Evolutionary conservation across 2,797 vertebrate genomes (phyloP).

Genomic region (Cheirogaleus major): DNA sequence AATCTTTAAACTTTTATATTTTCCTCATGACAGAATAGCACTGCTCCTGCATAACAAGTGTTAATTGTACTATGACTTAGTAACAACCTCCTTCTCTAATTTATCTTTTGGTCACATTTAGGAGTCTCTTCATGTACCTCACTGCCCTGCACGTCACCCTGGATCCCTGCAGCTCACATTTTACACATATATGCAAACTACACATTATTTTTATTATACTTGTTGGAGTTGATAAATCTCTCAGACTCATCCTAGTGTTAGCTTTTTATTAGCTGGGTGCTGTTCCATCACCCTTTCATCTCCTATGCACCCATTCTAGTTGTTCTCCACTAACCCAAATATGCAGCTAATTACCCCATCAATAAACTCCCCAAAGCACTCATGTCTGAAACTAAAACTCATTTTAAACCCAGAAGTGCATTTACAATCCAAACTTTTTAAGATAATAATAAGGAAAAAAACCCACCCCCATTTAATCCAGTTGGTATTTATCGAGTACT

Average conservation of each 20-base stretch:
- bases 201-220: neutral
- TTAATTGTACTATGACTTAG: neutral
- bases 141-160: no score
- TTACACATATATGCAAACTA: neutral
- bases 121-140: neutral
- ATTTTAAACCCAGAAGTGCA: neutral
- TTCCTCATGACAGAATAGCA: neutral
- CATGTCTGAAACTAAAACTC: slow-evolving; percentile 2
- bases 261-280: neutral
- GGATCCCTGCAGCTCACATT: neutral
- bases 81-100: neutral
- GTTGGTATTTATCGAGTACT: neutral
- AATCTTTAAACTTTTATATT: neutral
- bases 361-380: neutral
- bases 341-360: neutral
- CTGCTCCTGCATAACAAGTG: neutral
- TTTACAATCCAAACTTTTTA: slow-evolving; percentile 8
- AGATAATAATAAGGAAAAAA: slow-evolving; percentile 24
- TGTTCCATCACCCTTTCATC: neutral
- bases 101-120: neutral
- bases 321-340: neutral
- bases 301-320: neutral
- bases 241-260: neutral
- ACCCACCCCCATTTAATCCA: neutral
- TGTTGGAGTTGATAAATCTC: neutral